Evolutionary conservation across 1,140 invertebrate species (phyloP), one percentile per base, ranked within the genome.

Genomic region (Danaus plexippus): DNA sequence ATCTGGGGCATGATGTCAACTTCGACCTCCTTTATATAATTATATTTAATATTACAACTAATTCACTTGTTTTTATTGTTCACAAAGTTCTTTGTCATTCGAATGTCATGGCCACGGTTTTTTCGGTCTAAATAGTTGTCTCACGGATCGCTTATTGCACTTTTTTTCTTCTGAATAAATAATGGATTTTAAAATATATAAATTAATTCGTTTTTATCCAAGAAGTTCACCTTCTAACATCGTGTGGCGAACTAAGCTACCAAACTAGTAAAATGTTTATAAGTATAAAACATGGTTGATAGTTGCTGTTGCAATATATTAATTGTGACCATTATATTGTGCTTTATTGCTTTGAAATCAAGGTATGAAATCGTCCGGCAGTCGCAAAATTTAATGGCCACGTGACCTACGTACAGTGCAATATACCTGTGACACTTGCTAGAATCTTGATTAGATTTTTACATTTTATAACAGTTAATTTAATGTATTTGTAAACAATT

Each of bases 1-100:
- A 86, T 80, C 77, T 86, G 83, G 65, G 83, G 83, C 83, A 86
- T 86, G 67, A 53, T 79, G 71, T 74, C 76, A 81, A 75, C 71
- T 73, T 67, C 51, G 63, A 77, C 60, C 66, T 62, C 62, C 66
- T 67, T 59, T 41, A 48, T 18, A 52, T 46, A 57, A 67, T 59
- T 18, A 50, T 43, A 15, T 51, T 40, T 51, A 11, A 42, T 41
- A 8, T 50, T 41, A 41, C 32, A 51, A 51, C 12, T 41, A 4
- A 32, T 32, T 5, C 22, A 18, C n/a, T 11, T 48, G 46, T 12
- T 43, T 52, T 52, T 48, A n/a, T 11, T 42, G 4, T 47, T 45
- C 45, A 47, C 48, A 52, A 43, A 44, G 11, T 57, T 2, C 13
- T 55, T 43, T 64, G 46, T 54, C 54, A 57, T 51, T 63, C 50